Base-by-base conservation (phyloP, 2,888 invertebrate species). In the Drymonia ruficornis region DNA sequence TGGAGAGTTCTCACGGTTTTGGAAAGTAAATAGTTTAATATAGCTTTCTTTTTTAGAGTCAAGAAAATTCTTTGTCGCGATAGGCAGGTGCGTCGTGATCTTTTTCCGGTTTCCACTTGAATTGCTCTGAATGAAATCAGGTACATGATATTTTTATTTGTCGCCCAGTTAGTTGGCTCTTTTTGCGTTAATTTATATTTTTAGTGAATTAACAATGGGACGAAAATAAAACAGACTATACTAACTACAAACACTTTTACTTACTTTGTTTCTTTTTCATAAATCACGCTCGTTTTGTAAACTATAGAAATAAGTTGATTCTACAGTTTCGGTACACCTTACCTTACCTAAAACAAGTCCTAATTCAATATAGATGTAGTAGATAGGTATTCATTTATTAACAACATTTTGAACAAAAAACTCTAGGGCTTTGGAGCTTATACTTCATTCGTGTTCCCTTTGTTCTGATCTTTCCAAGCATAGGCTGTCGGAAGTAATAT, bases 1-100 rank as follows among this genome's bases (percentile, higher is more conserved):
- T 70, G 70, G 76, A 78, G 79, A 81, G 75, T 74, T 91, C 91
- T 85, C 91, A 91, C 90, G 91, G 82, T 86, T 81, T 78, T 76
- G 72, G 80, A 81, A 84, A 87, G 80, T 79, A 83, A 86, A 86
- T 77, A 83, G 78, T 67, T 77, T 73, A 66, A 74, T 79, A 72
- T 80, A 76, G 80, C 81, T 89, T 87, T 85, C 83, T 81, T 81
- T 85, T 85, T 86, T 78, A 69, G 69, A 71, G 63, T 67, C 72
- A 67, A 76, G 65, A 75, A 78, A 78, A 79, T 74, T 72, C 69
- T 67, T 61, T 62, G 67, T 58, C 55, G 59, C 49, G 44, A 66
- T 69, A 65, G 55, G 49, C 50, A 66, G 54, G 54, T 56, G 60
- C 48, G 63, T 48, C 57, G 54, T 49, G 52, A 28, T 44, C 56